Percentiles rank a stretch among this genome's conserved stretches.
These are phyloP conservation scores for Australoheros scitulus DNA, from an alignment of 2,113 vertebrate genomes.

Conservation along the genomic window DNA sequence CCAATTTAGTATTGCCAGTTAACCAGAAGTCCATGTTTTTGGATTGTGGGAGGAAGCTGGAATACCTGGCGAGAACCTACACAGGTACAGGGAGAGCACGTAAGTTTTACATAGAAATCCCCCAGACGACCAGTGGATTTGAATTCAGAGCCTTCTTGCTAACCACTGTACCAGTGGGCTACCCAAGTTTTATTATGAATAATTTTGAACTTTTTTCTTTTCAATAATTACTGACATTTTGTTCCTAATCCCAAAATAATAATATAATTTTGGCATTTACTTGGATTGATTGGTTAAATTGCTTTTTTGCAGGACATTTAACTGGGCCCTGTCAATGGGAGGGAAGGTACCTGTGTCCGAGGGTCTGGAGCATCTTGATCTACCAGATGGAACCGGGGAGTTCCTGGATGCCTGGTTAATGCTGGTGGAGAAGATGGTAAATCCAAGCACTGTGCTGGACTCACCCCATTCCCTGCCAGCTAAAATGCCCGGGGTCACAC, in stretches of 20 bases:
- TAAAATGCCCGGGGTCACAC: constrained; percentile 88
- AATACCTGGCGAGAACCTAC: not conserved
- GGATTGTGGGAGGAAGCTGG: not conserved
- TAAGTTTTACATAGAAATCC: not conserved
- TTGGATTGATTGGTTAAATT: not conserved
- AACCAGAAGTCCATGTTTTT: not conserved
- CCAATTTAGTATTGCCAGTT: fast-evolving
- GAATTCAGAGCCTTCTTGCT: not conserved
- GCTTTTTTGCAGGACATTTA: constrained; percentile 85
- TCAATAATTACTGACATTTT: not conserved
- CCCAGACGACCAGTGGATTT: not conserved
- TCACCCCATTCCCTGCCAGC: constrained; percentile 92
- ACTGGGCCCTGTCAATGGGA: constrained; percentile 94
- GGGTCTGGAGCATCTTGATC: constrained; percentile 88
- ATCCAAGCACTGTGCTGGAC: constrained; percentile 93
- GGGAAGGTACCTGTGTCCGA: constrained; percentile 91
- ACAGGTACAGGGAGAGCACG: not conserved
- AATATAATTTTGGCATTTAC: not conserved
- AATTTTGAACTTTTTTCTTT: too few species aligned
- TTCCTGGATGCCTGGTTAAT: constrained; percentile 95
- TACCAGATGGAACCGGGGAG: constrained; percentile 93
- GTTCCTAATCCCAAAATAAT: not conserved
- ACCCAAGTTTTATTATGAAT: too few species aligned
- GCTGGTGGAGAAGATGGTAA: constrained; percentile 97
- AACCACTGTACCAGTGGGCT: not conserved